phyloP scores from a whole-genome alignment of 2,113 vertebrate species.

The Riparia riparia region DNA sequence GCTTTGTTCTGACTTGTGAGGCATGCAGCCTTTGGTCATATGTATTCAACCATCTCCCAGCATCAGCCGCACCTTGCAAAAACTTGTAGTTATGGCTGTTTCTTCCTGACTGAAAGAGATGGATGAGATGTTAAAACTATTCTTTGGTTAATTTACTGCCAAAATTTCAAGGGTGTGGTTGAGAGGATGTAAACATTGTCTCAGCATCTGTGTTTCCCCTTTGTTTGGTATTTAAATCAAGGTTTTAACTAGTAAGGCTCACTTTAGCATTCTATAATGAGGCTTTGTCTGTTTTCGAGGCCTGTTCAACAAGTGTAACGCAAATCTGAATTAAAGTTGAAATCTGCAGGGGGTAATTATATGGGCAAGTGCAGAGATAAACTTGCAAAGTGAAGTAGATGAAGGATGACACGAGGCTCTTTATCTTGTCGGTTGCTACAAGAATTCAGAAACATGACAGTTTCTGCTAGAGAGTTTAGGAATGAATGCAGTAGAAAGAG shows the following conservation, averaged over 20 bases:
- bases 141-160: slow-evolving; percentile 44
- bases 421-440: neutral
- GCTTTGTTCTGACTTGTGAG: slow-evolving; percentile 59
- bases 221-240: slow-evolving; percentile 28
- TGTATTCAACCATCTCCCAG: slow-evolving; percentile 1
- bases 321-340: slow-evolving; percentile 14
- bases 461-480: neutral
- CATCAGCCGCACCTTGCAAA: slow-evolving; percentile 24
- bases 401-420: neutral
- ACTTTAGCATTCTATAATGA: neutral
- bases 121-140: slow-evolving; percentile 3
- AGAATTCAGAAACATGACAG: neutral
- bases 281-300: neutral
- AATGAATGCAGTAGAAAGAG: neutral
- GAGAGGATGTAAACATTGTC: slow-evolving; percentile 18
- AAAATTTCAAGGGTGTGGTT: neutral
- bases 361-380: slow-evolving; percentile 35
- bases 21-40: slow-evolving; percentile 23
- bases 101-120: slow-evolving; percentile 2
- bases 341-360: slow-evolving; percentile 38
- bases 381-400: slow-evolving; percentile 14
- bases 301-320: neutral
- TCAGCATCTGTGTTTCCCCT: slow-evolving; percentile 20
- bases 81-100: slow-evolving; percentile 34
- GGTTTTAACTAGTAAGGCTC: neutral